phyloP scores from a whole-genome alignment of 1,140 invertebrate genomes.

The Tigriopus japonicus region DNA sequence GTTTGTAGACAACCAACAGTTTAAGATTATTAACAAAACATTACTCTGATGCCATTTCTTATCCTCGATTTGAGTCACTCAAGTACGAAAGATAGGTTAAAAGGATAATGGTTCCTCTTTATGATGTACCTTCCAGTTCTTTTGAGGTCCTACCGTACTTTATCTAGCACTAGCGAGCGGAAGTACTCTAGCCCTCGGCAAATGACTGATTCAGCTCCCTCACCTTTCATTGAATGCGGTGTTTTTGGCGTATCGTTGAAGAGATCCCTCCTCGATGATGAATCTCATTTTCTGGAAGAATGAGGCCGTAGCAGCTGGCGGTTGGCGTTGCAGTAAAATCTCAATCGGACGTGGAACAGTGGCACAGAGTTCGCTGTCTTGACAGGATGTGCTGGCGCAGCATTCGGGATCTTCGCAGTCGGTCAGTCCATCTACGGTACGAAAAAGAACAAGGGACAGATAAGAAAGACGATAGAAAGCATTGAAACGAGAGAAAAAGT shows the following conservation, averaged over 20 bases:
- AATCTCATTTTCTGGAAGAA: constrained; percentile 98
- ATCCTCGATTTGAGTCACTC: too few species aligned
- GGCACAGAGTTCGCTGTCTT: constrained; percentile 65
- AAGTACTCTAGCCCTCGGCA: too few species aligned
- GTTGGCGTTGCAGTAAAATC: constrained; percentile 76
- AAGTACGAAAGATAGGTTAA: too few species aligned
- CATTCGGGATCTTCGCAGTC: constrained; percentile 98
- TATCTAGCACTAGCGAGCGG: too few species aligned
- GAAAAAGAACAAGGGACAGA: neutral
- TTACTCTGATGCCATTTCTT: too few species aligned
- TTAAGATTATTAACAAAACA: too few species aligned
- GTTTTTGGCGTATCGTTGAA: constrained; percentile 45
- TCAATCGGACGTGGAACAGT: constrained; percentile 81
- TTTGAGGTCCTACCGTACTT: too few species aligned
- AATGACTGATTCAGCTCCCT: neutral
- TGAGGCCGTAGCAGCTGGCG: constrained; percentile 81
- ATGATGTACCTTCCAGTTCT: too few species aligned
- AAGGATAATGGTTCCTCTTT: too few species aligned
- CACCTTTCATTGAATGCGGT: constrained; percentile 14
- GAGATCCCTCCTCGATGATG: constrained; percentile 86
- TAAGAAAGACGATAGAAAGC: neutral
- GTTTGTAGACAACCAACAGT: too few species aligned
- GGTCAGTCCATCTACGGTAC: constrained; percentile 59
- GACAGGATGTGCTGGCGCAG: constrained; percentile 58
- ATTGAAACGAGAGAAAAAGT: too few species aligned